Conservation (phyloP, 2,113 vertebrate species). For the Phoxinus phoxinus region DNA sequence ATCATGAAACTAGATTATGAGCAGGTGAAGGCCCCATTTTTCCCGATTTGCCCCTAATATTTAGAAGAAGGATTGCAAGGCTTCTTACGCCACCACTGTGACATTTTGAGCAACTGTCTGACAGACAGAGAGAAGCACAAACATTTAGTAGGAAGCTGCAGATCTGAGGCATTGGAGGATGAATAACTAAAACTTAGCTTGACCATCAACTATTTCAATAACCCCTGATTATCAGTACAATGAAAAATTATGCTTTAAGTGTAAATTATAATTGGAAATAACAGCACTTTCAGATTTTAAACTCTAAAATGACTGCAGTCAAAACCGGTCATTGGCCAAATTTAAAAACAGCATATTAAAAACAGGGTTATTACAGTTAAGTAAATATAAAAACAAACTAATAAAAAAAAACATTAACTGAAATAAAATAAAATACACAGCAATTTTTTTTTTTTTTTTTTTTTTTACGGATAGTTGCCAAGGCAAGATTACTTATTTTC, state of each 20-base stretch:
- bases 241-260: background rate
- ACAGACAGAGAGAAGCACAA: conserved; percentile 5
- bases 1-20: conserved; percentile 95
- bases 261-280: background rate
- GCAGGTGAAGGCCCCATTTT: conserved; percentile 79
- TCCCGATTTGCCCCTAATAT: conserved; percentile 33
- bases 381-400: no score
- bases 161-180: background rate
- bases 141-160: background rate
- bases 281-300: background rate
- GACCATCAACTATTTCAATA: background rate
- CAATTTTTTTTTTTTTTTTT: no score
- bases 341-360: background rate
- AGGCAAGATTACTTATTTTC: no score
- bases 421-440: no score
- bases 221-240: background rate
- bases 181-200: background rate
- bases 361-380: background rate
- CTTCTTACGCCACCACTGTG: conserved; percentile 10
- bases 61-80: conserved; percentile 32
- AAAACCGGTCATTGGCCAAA: background rate
- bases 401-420: no score
- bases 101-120: conserved; percentile 38
- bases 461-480: no score
- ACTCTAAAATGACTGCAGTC: background rate